phyloP scores from a whole-genome alignment of 2,797 vertebrate species.

The Prionace glauca region DNA sequence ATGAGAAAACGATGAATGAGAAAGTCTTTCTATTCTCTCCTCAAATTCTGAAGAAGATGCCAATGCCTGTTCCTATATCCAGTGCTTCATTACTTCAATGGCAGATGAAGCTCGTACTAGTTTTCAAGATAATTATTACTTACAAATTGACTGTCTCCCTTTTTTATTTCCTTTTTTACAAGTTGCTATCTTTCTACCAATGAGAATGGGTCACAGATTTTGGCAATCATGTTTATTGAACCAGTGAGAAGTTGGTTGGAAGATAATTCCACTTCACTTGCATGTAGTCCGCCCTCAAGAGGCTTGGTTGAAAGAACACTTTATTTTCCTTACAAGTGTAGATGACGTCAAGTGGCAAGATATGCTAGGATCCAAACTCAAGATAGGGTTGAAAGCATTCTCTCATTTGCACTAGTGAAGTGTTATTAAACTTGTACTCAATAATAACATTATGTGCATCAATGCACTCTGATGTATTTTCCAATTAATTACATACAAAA shows the following conservation, averaged over 20 bases:
- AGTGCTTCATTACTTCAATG: not conserved
- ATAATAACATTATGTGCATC: slow-evolving; percentile 21
- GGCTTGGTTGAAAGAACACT: not conserved
- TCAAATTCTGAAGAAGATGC: not conserved
- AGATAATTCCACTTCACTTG: not conserved
- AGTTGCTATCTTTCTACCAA: not conserved
- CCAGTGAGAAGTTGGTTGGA: not conserved
- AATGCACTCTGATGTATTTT: slow-evolving; percentile 34
- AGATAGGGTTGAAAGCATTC: slow-evolving; percentile 28
- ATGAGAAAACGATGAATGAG: not conserved
- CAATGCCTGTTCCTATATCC: not conserved
- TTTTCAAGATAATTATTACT: not conserved
- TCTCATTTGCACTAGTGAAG: slow-evolving; percentile 28
- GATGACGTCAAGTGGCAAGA: not conserved
- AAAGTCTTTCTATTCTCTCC: not conserved
- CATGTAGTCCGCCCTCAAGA: not conserved
- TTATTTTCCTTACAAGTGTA: not conserved
- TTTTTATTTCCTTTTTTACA: not conserved
- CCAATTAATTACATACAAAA: slow-evolving; percentile 32
- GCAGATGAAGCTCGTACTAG: not conserved
- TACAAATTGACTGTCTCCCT: not conserved
- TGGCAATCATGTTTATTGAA: not conserved
- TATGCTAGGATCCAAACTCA: slow-evolving; percentile 4
- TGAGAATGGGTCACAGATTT: not conserved
- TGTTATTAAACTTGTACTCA: slow-evolving; percentile 29